phyloP scores from a whole-genome alignment of 2,888 invertebrate genomes.

The Oegoconia quadripuncta region DNA sequence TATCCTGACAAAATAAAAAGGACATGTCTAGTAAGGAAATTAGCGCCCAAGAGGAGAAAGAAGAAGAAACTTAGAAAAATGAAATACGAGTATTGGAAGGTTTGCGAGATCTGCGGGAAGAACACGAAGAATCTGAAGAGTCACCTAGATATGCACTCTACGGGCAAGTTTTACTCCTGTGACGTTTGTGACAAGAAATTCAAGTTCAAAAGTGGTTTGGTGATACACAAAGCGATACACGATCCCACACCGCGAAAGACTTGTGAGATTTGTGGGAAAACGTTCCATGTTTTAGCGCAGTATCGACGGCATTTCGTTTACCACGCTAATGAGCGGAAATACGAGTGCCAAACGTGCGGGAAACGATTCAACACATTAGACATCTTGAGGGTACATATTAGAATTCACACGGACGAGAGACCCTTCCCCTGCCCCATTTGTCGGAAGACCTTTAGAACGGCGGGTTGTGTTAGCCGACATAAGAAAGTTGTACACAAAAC shows the following conservation, averaged over 20 bases:
- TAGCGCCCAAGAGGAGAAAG: slow-evolving; percentile 22
- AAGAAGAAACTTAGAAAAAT: slow-evolving; percentile 45
- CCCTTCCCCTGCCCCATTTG: slow-evolving; percentile 68
- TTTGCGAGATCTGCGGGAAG: slow-evolving; percentile 71
- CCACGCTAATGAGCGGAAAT: slow-evolving; percentile 75
- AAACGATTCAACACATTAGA: slow-evolving; percentile 76
- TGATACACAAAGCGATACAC: slow-evolving; percentile 66
- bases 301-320: slow-evolving; percentile 72
- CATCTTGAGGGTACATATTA: slow-evolving; percentile 67
- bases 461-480: slow-evolving; percentile 70
- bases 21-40: slow-evolving; percentile 27
- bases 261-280: slow-evolving; percentile 75
- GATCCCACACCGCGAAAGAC: slow-evolving; percentile 68
- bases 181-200: slow-evolving; percentile 70
- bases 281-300: slow-evolving; percentile 71
- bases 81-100: slow-evolving; percentile 65
- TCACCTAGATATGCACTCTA: slow-evolving; percentile 66
- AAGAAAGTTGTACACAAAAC: slow-evolving; percentile 63
- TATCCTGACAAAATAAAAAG: slow-evolving; percentile 23
- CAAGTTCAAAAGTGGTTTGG: slow-evolving; percentile 67
- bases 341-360: slow-evolving; percentile 72
- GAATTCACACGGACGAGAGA: slow-evolving; percentile 70
- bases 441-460: slow-evolving; percentile 69
- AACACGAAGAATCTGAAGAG: slow-evolving; percentile 58
- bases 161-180: slow-evolving; percentile 59